Evolutionary conservation across 2,888 invertebrate species (phyloP), one percentile per base, ranked within the genome.

Genomic region (Gymnoscelis rufifasciata): DNA sequence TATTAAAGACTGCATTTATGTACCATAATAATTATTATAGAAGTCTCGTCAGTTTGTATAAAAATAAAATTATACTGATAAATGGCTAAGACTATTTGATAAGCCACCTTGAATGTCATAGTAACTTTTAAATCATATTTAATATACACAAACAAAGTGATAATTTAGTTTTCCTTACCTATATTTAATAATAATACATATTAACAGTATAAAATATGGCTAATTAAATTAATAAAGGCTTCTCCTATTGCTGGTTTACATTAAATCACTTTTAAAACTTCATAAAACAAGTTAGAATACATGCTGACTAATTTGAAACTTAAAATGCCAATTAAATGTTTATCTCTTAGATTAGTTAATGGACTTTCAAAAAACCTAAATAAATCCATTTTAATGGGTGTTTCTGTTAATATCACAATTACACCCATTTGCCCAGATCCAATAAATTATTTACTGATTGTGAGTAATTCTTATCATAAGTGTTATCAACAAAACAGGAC

Each of bases 401-500:
- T 38, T 45, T 26, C n/a, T n/a, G n/a, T 28, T 24, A 24, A 28
- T 45, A 42, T 23, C 28, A 31, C 26, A 43, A 24, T 33, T 41
- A 49, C 49, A 45, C 41, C 38, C 33, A 45, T 38, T 33, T 41
- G 31, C 38, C 41, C 40, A 40, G 40, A 44, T 37, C 23, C 14
- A 38, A 38, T 35, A 35, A 51, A 44, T 35, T 37, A 38, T 51
- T 51, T 35, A 41, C 27, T n/a, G 10, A 45, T 19, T 3, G 19
- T 19, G 38, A 43, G 30, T 26, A 15, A n/a, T 38, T 40, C 38
- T 47, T 55, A 57, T 55, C 54, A 48, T 44, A 14, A 31, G 13
- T 44, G 48, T 55, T 54, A 52, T 58, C 57, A 54, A 44, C 38
- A 48, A 37, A 52, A 52, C 38, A 37, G 48, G 42, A 52, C 51